Evolutionary conservation across 2,113 vertebrate genomes (phyloP).

Genomic region (Ochotona princeps): DNA sequence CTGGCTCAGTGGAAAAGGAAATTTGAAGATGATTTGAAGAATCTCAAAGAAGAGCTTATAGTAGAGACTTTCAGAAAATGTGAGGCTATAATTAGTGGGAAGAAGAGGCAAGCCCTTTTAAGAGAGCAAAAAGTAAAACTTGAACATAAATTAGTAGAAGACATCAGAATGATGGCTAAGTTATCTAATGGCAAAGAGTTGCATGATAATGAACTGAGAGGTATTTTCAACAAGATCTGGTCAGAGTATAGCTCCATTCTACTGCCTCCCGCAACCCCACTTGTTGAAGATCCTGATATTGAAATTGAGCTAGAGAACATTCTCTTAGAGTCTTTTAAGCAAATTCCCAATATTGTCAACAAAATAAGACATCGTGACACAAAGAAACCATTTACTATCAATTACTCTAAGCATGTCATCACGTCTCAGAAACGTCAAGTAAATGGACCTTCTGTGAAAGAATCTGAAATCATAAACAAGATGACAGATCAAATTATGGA

Average conservation of each 20-base stretch:
- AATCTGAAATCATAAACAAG: accelerated
- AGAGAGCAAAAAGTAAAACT: conserved; percentile 57
- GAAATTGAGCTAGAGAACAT: conserved; percentile 69
- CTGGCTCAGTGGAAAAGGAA: conserved; percentile 79
- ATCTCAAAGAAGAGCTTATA: conserved; percentile 69
- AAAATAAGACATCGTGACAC: not conserved
- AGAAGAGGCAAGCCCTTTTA: conserved; percentile 62
- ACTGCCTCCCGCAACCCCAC: not conserved
- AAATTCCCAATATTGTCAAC: not conserved
- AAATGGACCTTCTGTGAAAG: accelerated
- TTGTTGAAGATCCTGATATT: conserved; percentile 16
- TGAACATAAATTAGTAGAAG: conserved; percentile 70
- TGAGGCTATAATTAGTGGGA: conserved; percentile 54
- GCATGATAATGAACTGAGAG: conserved; percentile 64
- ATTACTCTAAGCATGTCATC: not conserved
- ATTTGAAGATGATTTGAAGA: conserved; percentile 64
- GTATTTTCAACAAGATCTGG: conserved; percentile 76
- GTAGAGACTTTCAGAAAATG: conserved; percentile 65
- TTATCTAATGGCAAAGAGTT: conserved; percentile 34
- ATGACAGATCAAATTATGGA: not conserved
- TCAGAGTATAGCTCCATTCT: conserved; percentile 49
- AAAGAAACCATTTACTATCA: not conserved
- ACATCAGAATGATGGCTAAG: conserved; percentile 71
- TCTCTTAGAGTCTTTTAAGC: conserved; percentile 68
- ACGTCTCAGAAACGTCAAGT: accelerated